Base-by-base conservation (phyloP, 1,140 invertebrate species). In the Plectus sambesii region DNA sequence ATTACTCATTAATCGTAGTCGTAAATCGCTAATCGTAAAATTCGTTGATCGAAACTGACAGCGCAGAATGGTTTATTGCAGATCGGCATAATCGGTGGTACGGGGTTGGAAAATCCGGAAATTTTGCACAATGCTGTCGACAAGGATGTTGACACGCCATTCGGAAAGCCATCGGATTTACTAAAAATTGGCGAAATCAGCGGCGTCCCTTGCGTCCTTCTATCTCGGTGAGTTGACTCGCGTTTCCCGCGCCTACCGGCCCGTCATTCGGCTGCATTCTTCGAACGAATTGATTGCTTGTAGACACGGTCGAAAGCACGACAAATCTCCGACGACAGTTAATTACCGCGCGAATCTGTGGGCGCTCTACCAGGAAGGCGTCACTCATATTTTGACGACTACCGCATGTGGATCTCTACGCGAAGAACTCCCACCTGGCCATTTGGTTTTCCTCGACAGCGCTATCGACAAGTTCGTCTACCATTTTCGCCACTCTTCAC, bases 331-430 rank as follows among this genome's bases (percentile, higher is more conserved):
- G 0, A 80, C 77, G 17, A 78, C 81, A 59, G 77, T 99, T 0
- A 98, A 98, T 71, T 98, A 93, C 70, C 78, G 90, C 51, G 93
- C 92, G 2, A 99, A 98, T 69, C 81, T 98, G 38, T 90, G 85
- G 82, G 88, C 90, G 1, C 70, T 99, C 42, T 83, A 86, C 55
- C 63, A 82, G 46, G 50, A 19, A 37, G 61, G 73, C 79, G 42
- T 89, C 66, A 93, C 87, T 0, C 87, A 94, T 69, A 70, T 98
- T 5, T 73, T 99, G 44, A 88, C 83, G 2, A 82, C 87, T 1
- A 87, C 86, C 2, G 88, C 88, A 12, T 86, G 82, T 59, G 94
- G 94, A 1, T 96, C 90, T 0, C 73, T 99, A 20, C 76, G 80
- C 37, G 85, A 96, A 70, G 73, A 86, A 9, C 84, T 92, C 45